Base-by-base conservation (phyloP, 2,888 invertebrate genomes). In the Timandra comae region DNA sequence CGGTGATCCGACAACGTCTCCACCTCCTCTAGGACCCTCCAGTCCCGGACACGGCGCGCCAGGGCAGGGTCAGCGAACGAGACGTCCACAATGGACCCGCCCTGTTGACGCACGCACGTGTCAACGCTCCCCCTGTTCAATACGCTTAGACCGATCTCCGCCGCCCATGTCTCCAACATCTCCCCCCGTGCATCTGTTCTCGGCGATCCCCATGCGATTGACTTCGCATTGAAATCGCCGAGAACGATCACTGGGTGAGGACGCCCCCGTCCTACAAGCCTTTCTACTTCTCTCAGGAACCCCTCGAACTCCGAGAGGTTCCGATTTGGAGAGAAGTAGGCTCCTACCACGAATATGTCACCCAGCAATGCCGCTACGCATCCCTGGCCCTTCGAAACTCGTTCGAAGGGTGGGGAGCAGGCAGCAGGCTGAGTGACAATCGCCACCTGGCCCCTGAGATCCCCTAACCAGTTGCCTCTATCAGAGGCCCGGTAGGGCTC, bases 171-270 rank as follows among this genome's bases (percentile, higher is more conserved):
- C 23, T 23, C 23, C 1, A 23, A 2, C 9, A 9, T 9, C 5
- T 5, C 5, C 1, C 23, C 23, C 23, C 23, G 5, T 3, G 23
- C 23, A 9, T 23, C 23, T 1, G 23, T 23, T 3, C 23, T 23
- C 4, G 23, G 9, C 5, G 30, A 41, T 1, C 46, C 46, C 52
- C 52, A 50, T 0, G 38, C 38, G 10, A 7, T 5, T 6, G 41
- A 44, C 19, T 47, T 47, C 1, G 49, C 44, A 10, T 50, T 50
- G 10, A 46, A 27, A 19, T 47, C 47, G 0, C 23, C 23, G n/a
- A 9, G 9, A 9, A 23, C 12, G 3, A 30, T 5, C 6, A 23
- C 7, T 1, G 39, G 47, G 3, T 27, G 8, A 1, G 39, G 27
- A 0, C 41, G 6, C n/a, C 9, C 9, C 3, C 4, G 23, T 2